Conservation (phyloP, 2,113 vertebrate species). For the Alectura lathami region DNA sequence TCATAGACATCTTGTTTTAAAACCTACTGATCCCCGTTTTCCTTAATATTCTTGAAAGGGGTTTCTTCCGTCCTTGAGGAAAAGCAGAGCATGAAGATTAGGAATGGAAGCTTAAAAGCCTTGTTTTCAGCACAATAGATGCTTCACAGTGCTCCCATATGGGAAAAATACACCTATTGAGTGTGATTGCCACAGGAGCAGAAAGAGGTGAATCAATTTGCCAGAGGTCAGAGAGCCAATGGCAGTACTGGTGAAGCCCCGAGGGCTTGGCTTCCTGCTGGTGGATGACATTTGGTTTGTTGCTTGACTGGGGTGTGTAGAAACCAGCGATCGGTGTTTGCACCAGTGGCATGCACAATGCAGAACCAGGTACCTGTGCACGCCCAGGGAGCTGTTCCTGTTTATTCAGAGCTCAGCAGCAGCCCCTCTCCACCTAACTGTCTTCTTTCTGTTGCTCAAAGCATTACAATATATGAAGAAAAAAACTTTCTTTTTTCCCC, state of each 20-base stretch:
- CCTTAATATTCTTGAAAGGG: neutral
- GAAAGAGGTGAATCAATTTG: neutral
- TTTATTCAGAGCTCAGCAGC: neutral
- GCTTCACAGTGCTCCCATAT: neutral
- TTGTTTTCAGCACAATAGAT: neutral
- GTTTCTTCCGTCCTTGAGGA: neutral
- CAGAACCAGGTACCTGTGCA: neutral
- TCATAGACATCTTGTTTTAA: neutral
- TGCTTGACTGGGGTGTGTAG: neutral
- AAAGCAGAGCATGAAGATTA: neutral
- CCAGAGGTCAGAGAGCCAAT: neutral
- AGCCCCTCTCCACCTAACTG: neutral
- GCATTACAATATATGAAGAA: neutral
- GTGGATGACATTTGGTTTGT: neutral
- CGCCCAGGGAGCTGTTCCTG: neutral
- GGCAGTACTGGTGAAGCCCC: neutral
- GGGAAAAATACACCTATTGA: neutral
- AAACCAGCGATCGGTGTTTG: neutral
- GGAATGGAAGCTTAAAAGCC: neutral
- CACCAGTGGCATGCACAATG: neutral
- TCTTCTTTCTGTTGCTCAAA: neutral
- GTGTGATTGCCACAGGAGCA: neutral
- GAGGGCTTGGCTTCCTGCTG: neutral
- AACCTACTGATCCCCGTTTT: neutral
- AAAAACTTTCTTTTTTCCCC: rapidly evolving